phyloP scores from a whole-genome alignment of 2,888 invertebrate genomes.

The Apoda limacodes region DNA sequence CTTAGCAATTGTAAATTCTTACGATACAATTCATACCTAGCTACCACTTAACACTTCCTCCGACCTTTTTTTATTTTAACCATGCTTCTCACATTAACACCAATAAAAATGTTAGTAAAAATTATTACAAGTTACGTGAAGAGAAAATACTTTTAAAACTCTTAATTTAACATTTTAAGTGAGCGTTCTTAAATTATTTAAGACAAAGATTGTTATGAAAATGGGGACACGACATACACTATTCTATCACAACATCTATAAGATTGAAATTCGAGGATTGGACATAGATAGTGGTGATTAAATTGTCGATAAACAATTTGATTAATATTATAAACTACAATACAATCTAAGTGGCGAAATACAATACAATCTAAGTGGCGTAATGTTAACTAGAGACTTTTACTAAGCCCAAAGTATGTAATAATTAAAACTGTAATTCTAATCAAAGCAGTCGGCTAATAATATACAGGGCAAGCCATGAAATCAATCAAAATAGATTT shows the following conservation, averaged over 20 bases:
- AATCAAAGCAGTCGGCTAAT: too few relatives aligned
- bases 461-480: too few relatives aligned
- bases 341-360: conserved; percentile 24
- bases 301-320: background rate
- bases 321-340: conserved; percentile 30
- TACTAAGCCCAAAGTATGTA: too few relatives aligned
- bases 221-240: conserved; percentile 62
- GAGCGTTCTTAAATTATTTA: conserved; percentile 48
- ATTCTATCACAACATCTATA: conserved; percentile 67
- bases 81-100: conserved; percentile 2
- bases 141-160: conserved; percentile 2
- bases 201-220: conserved; percentile 28
- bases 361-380: too few relatives aligned
- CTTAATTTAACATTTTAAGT: conserved; percentile 39
- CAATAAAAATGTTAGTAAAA: conserved; percentile 13
- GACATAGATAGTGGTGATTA: conserved; percentile 57
- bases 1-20: too few relatives aligned
- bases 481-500: too few relatives aligned
- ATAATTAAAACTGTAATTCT: too few relatives aligned
- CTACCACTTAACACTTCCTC: conserved; percentile 6
- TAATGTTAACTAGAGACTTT: too few relatives aligned
- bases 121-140: conserved; percentile 8
- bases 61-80: conserved; percentile 2
- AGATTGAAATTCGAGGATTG: conserved; percentile 66
- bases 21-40: too few relatives aligned